Base-by-base conservation (phyloP, 2,888 invertebrate genomes). In the Camptogramma bilineatum region DNA sequence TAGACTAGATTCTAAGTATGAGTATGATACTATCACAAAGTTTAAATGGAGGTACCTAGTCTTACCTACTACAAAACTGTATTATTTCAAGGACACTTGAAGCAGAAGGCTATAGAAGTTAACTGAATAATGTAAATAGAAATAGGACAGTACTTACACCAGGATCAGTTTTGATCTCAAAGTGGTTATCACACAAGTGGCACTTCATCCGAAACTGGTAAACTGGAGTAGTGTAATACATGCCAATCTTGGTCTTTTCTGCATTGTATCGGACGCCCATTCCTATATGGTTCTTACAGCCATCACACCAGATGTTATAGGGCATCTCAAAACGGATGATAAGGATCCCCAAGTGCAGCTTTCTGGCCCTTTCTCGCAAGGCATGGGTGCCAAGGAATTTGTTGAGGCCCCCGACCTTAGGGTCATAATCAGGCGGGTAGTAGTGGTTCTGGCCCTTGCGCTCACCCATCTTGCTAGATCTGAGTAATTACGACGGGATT, bases 171-270 rank as follows among this genome's bases (percentile, higher is more conserved):
- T 99, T 98, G 68, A 99, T 99, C 85, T 98, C 97, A 93, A 99
- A 98, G 88, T 99, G 97, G 88, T 99, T 99, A 83, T 98, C 97
- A 85, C 99, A 99, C 4, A 99, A 93, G 86, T 99, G 99, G 83
- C 99, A 99, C 82, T 99, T 99, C 99, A 99, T 99, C 59, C 98
- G 95, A 83, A 99, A 99, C 87, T 99, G 98, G 84, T 98, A 99
- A 1, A 99, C 95, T 0, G 99, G 99, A 0, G 99, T 99, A 0
- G 97, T 97, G 82, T 99, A 99, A 84, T 99, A 99, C 97, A 98
- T 99, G 72, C 99, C 99, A 55, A 98, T 94, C 88, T 98, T 98
- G 0, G 94, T 97, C 87, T 98, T 98, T 83, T 98, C 98, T 0
- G 98, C 97, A 80, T 98, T 99, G 86, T 99, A 99, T 54, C 99